Evolutionary conservation across 2,797 vertebrate genomes (phyloP), one percentile per base, ranked within the genome.

Genomic region (Sebastes iracundus): DNA sequence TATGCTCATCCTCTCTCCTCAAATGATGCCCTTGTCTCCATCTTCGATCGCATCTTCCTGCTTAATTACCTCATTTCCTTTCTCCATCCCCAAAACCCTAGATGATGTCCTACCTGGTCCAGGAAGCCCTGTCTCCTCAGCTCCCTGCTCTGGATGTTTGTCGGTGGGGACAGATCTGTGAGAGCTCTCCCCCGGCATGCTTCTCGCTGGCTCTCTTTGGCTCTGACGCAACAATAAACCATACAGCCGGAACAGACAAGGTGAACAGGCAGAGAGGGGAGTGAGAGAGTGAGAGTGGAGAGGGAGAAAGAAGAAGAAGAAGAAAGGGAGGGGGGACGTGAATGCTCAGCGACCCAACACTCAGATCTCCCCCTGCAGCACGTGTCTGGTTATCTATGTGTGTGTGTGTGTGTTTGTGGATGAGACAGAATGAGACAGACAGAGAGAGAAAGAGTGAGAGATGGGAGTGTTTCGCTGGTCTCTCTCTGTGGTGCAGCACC

Each of bases 171-270:
- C 90, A 73, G 93, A 93, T 92, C 95, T 93, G 87, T 87, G 92
- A 65, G 92, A 83, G 91, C 93, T 95, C 86, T 96, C 94, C 87
- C 95, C 94, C 42, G 95, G 95, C 95, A 96, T 96, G 91, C 90
- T 93, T 81, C 90, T 91, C 13, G 83, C 86, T 88, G 88, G 85
- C 82, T 91, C 80, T 88, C 81, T 80, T 78, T 83, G 85, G 81
- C 87, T 93, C 88, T 93, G 94, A 94, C 86, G 93, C 94, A 95
- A 93, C 87, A 83, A 93, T 88, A 89, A 91, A 93, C 87, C 93
- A 92, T 82, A 88, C 84, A 91, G 91, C 89, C 82, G 46, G 91
- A 91, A 89, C 76, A 88, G 92, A 77, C 91, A 93, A 93, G 91
- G 90, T 94, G 92, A 94, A 93, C 80, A 53, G 70, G 77, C 64